Percentiles rank a stretch among this genome's conserved stretches.
Evolutionary conservation across 2,797 vertebrate species (phyloP).

Genomic region (Echiichthys vipera): DNA sequence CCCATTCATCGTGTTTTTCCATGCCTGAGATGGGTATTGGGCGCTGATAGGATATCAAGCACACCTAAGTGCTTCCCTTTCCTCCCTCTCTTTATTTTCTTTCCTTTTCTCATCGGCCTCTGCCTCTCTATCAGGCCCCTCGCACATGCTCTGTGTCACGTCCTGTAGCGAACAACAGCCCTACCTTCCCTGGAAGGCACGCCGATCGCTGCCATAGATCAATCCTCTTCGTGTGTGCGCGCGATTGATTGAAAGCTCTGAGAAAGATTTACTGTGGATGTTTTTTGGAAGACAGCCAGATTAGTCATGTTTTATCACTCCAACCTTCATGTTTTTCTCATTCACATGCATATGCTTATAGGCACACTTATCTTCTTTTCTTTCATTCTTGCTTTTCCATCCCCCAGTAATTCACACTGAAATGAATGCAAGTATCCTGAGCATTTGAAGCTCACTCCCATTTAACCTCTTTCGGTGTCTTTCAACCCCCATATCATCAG

Average conservation of each 20-base stretch:
- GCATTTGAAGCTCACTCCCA: constrained; percentile 10
- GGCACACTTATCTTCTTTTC: not conserved
- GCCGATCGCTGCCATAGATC: constrained; percentile 53
- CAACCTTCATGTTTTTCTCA: not conserved
- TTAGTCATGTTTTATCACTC: constrained; percentile 47
- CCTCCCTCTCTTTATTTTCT: constrained; percentile 82
- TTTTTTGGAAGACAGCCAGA: constrained; percentile 40
- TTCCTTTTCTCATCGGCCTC: constrained; percentile 78
- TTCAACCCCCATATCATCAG: constrained; percentile 54
- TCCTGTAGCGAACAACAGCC: constrained; percentile 74
- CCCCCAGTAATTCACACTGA: not conserved
- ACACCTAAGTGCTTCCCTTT: constrained; percentile 85
- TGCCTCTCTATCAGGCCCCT: constrained; percentile 77
- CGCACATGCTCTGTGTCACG: constrained; percentile 81
- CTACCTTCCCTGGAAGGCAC: constrained; percentile 64
- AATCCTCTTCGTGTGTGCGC: constrained; percentile 31
- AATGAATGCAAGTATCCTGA: constrained; percentile 3
- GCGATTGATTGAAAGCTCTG: constrained; percentile 30
- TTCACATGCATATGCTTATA: not conserved
- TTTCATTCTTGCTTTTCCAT: not conserved
- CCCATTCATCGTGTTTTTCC: constrained; percentile 76
- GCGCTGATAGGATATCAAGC: constrained; percentile 80
- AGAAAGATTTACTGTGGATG: constrained; percentile 48
- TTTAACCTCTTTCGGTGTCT: constrained; percentile 27
- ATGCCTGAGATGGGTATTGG: constrained; percentile 76